Base-by-base conservation (phyloP, 2,888 invertebrate species). In the Elmis aenea region DNA sequence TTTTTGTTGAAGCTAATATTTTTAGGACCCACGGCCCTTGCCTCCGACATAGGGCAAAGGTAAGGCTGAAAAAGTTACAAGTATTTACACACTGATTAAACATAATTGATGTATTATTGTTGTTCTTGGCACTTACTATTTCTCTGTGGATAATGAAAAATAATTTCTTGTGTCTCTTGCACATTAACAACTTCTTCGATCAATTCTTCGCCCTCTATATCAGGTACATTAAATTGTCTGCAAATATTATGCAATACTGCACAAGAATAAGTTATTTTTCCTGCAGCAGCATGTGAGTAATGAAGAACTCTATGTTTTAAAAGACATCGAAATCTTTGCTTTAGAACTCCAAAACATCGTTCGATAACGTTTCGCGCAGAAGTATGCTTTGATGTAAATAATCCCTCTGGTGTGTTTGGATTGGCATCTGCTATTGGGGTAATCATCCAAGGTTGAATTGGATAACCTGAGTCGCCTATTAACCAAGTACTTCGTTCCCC, bases 381-480 rank as follows among this genome's bases (percentile, higher is more conserved):
- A 4, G 27, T 13, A 29, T 56, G 57, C 3, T 15, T 26, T 3
- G 9, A n/a, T 11, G 28, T 55, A 29, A 43, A 55, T 5, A 27
- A 25, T 8, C 29, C 40, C 37, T 50, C 48, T 5, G 45, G 31
- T 2, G 38, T 39, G n/a, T 33, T 42, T 13, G 21, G 31, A 31
- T 29, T 18, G 1, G 54, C 33, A 39, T 50, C 35, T n/a, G 30
- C 4, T 10, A 45, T 33, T 0, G 55, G 55, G 6, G 55, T 55
- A 50, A 55, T 50, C 9, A 55, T 22, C 54, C 53, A 55, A 0
- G 55, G 53, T 18, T 51, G 33, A 16, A 39, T 41, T 2, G 49
- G 50, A 31, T 54, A 55, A 0, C 55, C 52, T 11, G 54, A 51
- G 36, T 55, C 52, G 20, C 53, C 53, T 44, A 41, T 15, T n/a